A percentile compares a stretch with the other conserved stretches of the same genome.
Evolutionary conservation across 2,113 vertebrate genomes (phyloP).

Genomic region (Echinops telfairi): DNA sequence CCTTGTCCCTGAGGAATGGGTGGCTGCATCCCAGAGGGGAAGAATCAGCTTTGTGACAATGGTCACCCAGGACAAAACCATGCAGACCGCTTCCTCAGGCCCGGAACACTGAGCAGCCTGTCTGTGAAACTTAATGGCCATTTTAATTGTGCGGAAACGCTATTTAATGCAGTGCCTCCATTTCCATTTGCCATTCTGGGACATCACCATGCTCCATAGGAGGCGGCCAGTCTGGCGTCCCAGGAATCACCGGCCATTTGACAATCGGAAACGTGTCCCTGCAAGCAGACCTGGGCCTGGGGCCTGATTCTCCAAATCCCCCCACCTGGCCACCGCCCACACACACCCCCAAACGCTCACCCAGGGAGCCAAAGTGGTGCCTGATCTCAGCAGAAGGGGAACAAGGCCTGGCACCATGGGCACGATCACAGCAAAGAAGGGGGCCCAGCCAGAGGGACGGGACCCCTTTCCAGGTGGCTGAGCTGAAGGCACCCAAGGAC

Average conservation of each 20-base stretch:
- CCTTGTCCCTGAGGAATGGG: not conserved
- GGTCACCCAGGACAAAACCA: slow-evolving; percentile 45
- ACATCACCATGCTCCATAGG: slow-evolving; percentile 67
- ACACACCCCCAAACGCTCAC: not conserved
- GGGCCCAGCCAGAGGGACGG: not conserved
- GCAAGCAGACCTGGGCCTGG: not conserved
- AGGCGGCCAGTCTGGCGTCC: slow-evolving; percentile 22
- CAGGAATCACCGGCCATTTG: slow-evolving; percentile 23
- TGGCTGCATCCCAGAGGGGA: slow-evolving; percentile 35
- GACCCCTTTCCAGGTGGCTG: not conserved
- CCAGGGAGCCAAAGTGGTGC: not conserved
- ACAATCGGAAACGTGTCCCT: slow-evolving; percentile 23
- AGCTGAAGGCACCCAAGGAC: not conserved
- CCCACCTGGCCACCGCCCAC: no score
- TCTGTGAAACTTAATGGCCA: slow-evolving; percentile 86
- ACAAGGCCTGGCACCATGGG: not conserved
- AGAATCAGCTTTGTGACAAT: slow-evolving; percentile 65
- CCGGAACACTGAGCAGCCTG: slow-evolving; percentile 81
- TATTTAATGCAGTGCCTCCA: slow-evolving; percentile 83
- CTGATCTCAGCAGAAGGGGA: not conserved
- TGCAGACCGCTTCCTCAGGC: slow-evolving; percentile 84
- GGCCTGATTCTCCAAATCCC: not conserved
- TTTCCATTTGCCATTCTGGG: slow-evolving; percentile 72
- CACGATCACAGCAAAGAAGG: not conserved
- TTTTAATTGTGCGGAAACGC: slow-evolving; percentile 83